Conservation (phyloP, 1,140 invertebrate genomes). For the Andrena cerasifolii region DNA sequence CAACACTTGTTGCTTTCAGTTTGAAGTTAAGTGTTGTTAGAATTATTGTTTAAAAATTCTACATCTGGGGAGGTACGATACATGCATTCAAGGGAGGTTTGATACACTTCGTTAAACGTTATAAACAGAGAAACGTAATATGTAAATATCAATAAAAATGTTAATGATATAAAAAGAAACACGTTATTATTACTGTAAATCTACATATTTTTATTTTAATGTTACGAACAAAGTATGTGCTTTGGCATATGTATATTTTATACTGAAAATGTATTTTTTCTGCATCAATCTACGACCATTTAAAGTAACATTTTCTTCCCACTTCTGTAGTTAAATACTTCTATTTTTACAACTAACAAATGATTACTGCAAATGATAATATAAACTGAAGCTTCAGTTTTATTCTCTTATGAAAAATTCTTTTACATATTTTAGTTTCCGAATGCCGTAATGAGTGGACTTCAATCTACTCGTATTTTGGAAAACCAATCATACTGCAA, state of each 20-base stretch:
- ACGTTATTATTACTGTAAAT: not conserved
- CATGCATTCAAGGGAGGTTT: no score
- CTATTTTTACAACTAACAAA: not conserved
- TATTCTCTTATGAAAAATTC: not conserved
- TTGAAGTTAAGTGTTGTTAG: no score
- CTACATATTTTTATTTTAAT: not conserved
- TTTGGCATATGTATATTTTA: no score
- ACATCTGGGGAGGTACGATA: no score
- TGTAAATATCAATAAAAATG: no score
- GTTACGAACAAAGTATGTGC: not conserved
- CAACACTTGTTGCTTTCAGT: no score
- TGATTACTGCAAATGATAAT: not conserved
- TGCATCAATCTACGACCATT: not conserved
- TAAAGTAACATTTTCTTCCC: not conserved
- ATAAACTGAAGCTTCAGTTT: not conserved
- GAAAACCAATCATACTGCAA: no score
- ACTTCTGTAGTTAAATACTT: not conserved
- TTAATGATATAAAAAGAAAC: not conserved
- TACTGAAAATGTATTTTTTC: not conserved
- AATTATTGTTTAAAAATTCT: no score
- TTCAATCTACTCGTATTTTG: no score
- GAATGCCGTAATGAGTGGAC: no score
- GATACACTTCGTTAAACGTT: no score
- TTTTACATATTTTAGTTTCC: not conserved
- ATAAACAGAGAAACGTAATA: no score